Evolutionary conservation across 1,140 invertebrate species (phyloP).

Genomic region (Drosophila athabasca): DNA sequence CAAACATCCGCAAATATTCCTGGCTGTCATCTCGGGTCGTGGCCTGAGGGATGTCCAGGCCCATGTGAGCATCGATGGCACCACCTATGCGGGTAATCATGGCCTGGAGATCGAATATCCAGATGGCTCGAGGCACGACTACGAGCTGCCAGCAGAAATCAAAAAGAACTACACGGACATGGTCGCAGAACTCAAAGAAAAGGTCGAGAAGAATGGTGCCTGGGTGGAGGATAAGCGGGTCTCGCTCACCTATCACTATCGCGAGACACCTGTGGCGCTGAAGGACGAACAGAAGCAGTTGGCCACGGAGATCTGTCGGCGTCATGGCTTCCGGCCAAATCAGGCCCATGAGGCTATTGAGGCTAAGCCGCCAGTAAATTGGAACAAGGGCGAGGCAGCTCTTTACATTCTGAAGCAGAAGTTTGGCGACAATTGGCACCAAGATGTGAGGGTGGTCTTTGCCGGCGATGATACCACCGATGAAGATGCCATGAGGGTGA

Average conservation of each 20-base stretch:
- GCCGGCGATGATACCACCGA: constrained; percentile 95
- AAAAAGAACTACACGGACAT: constrained; percentile 91
- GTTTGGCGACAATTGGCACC: constrained; percentile 94
- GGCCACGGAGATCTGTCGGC: constrained; percentile 89
- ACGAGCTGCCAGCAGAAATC: constrained; percentile 92
- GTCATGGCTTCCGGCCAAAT: constrained; percentile 89
- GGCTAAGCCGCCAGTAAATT: constrained; percentile 93
- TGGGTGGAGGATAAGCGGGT: constrained; percentile 96
- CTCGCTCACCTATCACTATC: constrained; percentile 94
- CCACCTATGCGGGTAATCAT: constrained; percentile 96
- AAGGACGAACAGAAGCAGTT: constrained; percentile 86
- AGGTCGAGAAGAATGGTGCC: constrained; percentile 92
- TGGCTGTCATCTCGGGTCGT: constrained; percentile 93
- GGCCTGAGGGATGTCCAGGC: constrained; percentile 93
- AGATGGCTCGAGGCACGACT: constrained; percentile 94
- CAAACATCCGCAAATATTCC: constrained; percentile 92
- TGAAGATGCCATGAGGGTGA: constrained; percentile 94
- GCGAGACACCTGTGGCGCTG: constrained; percentile 89
- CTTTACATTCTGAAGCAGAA: constrained; percentile 94
- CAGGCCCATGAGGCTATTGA: constrained; percentile 93
- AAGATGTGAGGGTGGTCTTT: constrained; percentile 93
- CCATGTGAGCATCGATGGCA: constrained; percentile 93
- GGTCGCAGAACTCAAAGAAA: constrained; percentile 90
- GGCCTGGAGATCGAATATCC: constrained; percentile 95
- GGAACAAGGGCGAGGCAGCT: constrained; percentile 94